phyloP scores from a whole-genome alignment of 2,113 vertebrate species.

The Misgurnus anguillicaudatus region DNA sequence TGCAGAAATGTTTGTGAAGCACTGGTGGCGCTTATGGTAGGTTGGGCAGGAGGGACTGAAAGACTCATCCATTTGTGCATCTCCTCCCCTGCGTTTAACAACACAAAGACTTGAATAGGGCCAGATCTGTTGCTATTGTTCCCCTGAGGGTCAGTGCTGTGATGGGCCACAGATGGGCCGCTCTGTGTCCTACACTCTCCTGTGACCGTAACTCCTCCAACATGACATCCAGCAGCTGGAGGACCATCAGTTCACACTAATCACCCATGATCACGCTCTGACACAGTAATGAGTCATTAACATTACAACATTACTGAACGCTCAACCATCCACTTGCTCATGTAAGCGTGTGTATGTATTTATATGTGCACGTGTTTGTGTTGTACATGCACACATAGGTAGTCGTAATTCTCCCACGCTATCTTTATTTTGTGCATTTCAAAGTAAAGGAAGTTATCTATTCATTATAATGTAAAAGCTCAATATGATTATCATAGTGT shows the following conservation, averaged over 20 bases:
- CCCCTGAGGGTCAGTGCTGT: conserved; percentile 11
- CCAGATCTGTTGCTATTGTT: conserved; percentile 52
- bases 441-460: too few relatives aligned
- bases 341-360: not conserved
- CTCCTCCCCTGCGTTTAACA: conserved; percentile 54
- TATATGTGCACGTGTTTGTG: too few relatives aligned
- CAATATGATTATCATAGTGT: too few relatives aligned
- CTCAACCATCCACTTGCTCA: not conserved
- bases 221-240: conserved; percentile 47
- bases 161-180: conserved; percentile 50
- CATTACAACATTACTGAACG: not conserved
- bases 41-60: conserved; percentile 19
- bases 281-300: not conserved
- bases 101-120: conserved; percentile 50
- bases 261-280: not conserved
- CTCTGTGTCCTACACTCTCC: conserved; percentile 27
- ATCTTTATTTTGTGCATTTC: too few relatives aligned
- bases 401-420: too few relatives aligned
- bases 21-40: too few relatives aligned
- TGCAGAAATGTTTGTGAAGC: too few relatives aligned
- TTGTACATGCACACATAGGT: too few relatives aligned
- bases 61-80: conserved; percentile 49
- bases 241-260: conserved; percentile 8
- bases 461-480: too few relatives aligned
- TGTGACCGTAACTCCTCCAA: conserved; percentile 36